These are phyloP conservation scores for Sebastes fasciatus DNA, from an alignment of 2,113 vertebrate species.

Conservation along the genomic window DNA sequence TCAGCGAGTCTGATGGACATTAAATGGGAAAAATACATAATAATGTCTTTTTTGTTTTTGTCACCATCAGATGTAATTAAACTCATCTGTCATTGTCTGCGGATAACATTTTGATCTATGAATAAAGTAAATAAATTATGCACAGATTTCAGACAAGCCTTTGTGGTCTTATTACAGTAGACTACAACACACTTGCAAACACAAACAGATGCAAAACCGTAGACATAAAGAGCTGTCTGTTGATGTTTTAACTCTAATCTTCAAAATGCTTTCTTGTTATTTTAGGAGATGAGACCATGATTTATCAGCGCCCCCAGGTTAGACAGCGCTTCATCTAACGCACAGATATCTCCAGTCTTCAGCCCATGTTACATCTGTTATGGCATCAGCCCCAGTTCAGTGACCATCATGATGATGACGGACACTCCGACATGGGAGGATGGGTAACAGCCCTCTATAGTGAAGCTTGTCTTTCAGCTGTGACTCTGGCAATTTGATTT, in stretches of 20 bases:
- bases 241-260: not conserved
- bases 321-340: not conserved
- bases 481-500: slow-evolving; percentile 62
- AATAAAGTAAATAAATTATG: slow-evolving; percentile 22
- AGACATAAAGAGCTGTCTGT: not conserved
- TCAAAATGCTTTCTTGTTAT: slow-evolving; percentile 31
- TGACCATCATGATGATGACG: slow-evolving; percentile 28
- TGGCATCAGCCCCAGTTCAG: not conserved
- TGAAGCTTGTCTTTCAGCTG: slow-evolving; percentile 45
- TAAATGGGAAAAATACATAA: slow-evolving; percentile 6
- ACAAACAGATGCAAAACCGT: not conserved
- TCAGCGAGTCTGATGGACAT: slow-evolving; percentile 3
- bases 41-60: slow-evolving; percentile 13
- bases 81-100: slow-evolving; percentile 33
- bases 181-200: not conserved
- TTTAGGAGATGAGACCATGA: not conserved
- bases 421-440: slow-evolving; percentile 7
- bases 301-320: not conserved
- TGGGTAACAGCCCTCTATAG: slow-evolving; percentile 29
- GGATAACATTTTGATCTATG: slow-evolving; percentile 9
- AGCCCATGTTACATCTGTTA: not conserved
- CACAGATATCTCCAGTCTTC: slow-evolving; percentile 22
- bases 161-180: not conserved
- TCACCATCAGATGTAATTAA: slow-evolving; percentile 15
- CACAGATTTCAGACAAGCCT: slow-evolving; percentile 15